phyloP scores from a whole-genome alignment of 2,888 invertebrate genomes.

The Drosophila austrosaltans region DNA sequence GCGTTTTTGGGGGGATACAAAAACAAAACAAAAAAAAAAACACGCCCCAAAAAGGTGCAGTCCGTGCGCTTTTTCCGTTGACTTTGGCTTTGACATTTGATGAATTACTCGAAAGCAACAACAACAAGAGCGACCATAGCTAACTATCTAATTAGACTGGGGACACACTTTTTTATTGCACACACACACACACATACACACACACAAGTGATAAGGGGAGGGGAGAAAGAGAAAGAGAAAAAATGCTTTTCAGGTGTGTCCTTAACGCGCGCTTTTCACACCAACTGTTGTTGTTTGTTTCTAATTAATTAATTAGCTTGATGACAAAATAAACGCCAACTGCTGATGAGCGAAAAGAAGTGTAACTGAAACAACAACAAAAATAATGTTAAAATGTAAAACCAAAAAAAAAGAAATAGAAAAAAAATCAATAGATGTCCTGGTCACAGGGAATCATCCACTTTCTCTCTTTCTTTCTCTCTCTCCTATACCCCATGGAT shows the following conservation, averaged over 20 bases:
- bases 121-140: constrained; percentile 37
- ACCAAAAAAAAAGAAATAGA: constrained; percentile 23
- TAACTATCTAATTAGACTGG: constrained; percentile 77
- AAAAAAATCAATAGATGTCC: constrained; percentile 62
- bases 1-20: no score
- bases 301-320: constrained; percentile 79
- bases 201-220: constrained; percentile 10
- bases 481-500: not conserved
- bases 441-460: not conserved
- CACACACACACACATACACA: constrained; percentile 41
- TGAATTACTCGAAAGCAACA: constrained; percentile 65
- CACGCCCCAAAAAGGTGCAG: constrained; percentile 67
- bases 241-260: constrained; percentile 58
- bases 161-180: constrained; percentile 73
- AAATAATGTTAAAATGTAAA: constrained; percentile 27
- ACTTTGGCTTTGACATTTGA: constrained; percentile 70
- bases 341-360: constrained; percentile 55
- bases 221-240: not conserved
- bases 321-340: constrained; percentile 74
- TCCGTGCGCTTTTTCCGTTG: constrained; percentile 49
- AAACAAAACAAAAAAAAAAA: constrained; percentile 12
- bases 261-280: constrained; percentile 60
- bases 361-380: constrained; percentile 13
- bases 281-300: constrained; percentile 54
- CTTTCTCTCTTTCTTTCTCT: not conserved